Percentiles rank a stretch among this genome's conserved stretches.
Evolutionary conservation across 2,888 invertebrate species (phyloP).

Genomic region (Hartigia nigra): DNA sequence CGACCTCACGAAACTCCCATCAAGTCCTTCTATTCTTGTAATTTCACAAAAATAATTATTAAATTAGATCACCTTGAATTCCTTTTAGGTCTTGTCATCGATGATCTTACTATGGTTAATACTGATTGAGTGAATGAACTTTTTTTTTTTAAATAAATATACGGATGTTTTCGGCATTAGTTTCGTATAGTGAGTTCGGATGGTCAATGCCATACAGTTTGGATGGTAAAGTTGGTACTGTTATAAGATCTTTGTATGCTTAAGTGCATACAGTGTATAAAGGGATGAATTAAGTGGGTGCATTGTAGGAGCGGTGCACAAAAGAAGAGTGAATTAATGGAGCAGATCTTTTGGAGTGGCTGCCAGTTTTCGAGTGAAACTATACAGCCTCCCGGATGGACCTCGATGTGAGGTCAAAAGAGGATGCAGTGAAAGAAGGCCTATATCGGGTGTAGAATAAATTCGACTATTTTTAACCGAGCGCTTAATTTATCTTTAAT

Average conservation of each 20-base stretch:
- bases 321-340: slow-evolving; percentile 1
- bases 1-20: neutral
- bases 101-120: neutral
- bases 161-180: neutral
- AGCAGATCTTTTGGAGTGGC: neutral
- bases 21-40: neutral
- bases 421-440: neutral
- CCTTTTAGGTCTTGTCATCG: neutral
- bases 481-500: slow-evolving; percentile 43
- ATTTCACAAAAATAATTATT: neutral
- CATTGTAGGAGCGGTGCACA: slow-evolving; percentile 6
- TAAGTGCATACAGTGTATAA: neutral
- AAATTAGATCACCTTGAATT: neutral
- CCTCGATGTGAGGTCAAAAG: neutral
- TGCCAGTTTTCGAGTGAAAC: neutral
- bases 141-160: neutral
- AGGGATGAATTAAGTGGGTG: slow-evolving; percentile 2
- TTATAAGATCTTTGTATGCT: neutral
- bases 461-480: slow-evolving; percentile 29
- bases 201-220: neutral
- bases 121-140: neutral
- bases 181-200: neutral
- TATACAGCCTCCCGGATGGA: neutral
- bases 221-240: neutral
- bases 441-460: neutral